Evolutionary conservation across 2,888 invertebrate species (phyloP), one percentile per base, ranked within the genome.

Genomic region (Chirona hameri): DNA sequence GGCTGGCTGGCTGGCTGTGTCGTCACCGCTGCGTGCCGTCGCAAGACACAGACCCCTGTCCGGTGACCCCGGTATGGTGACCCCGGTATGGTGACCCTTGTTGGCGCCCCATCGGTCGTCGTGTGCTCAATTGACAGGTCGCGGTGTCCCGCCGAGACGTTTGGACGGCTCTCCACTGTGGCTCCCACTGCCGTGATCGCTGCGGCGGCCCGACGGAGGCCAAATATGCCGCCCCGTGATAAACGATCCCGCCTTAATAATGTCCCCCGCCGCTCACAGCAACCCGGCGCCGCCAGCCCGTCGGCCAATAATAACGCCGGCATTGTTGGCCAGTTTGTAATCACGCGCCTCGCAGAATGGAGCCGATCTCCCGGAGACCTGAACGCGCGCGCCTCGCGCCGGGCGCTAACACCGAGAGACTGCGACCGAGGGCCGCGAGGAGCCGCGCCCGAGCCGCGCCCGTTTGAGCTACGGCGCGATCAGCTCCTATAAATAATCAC

Each of bases 311-410:
- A 76, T 76, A 76, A 46, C 39, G 39, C 24, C 24, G 24, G 76
- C 76, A 18, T 76, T 76, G 76, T 76, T 76, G 76, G 39, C 21
- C 39, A 9, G 76, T 76, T 76, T 46, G 76, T 76, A 76, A 76
- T 76, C 39, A 65, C 27, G 27, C 65, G 39, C n/a, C 12, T n/a
- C 65, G 9, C n/a, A 52, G n/a, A 10, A 76, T 39, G 46, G 39
- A 29, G 18, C 72, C 31, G 72, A 15, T 21, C 12, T 24, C 12
- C 7, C 21, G 24, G 46, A 76, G 76, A 76, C 76, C 12, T 21
- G 24, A 46, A 46, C 46, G 76, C 76, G 4, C 39, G 21, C 21
- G 10, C 24, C 39, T 10, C 2, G 46, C 0, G 46, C 0, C 2
- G 10, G 46, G 24, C 46, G 18, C 76, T 39, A 76, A 9, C 39